phyloP scores from a whole-genome alignment of 2,888 invertebrate genomes.

The Seladonia tumulorum region DNA sequence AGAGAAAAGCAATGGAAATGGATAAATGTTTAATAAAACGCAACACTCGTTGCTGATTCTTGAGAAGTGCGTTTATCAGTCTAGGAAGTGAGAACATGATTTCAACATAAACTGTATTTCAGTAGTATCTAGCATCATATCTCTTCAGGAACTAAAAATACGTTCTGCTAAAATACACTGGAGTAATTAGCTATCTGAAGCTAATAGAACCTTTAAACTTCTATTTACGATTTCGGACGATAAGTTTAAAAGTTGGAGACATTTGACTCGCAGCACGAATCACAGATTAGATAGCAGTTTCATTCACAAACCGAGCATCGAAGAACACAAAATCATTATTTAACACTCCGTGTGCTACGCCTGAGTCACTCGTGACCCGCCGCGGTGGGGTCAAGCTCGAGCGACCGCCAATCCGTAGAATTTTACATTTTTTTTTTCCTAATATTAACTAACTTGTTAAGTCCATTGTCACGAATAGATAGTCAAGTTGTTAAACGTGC shows the following conservation, averaged over 20 bases:
- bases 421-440: too few relatives aligned
- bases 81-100: background rate
- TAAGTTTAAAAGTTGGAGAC: background rate
- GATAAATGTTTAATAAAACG: background rate
- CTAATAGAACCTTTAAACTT: slow-evolving; percentile 1
- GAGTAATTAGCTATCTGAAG: background rate
- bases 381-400: too few relatives aligned
- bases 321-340: background rate
- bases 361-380: too few relatives aligned
- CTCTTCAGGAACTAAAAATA: background rate
- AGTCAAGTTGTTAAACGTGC: background rate
- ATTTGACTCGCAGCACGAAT: background rate
- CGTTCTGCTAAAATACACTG: background rate
- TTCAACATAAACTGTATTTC: background rate
- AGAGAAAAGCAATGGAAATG: too few relatives aligned
- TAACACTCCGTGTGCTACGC: too few relatives aligned
- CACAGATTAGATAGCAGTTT: background rate
- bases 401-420: too few relatives aligned
- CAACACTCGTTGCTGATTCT: background rate
- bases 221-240: background rate
- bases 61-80: background rate
- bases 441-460: background rate
- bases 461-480: background rate
- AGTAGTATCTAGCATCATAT: background rate
- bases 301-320: background rate